Percentiles rank a stretch among this genome's conserved stretches.
phyloP scores from a whole-genome alignment of 2,888 invertebrate genomes.

The Harpalus rubripes region DNA sequence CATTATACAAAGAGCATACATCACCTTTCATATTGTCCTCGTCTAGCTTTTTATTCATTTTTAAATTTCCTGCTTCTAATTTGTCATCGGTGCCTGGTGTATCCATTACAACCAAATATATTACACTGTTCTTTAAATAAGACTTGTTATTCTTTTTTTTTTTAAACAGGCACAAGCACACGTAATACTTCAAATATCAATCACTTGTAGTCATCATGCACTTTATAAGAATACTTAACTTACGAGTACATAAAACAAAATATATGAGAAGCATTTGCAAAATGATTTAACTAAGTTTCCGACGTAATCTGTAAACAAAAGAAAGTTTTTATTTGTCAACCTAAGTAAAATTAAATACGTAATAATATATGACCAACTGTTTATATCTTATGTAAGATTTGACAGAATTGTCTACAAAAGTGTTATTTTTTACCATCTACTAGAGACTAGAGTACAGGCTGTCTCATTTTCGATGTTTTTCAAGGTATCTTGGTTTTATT shows the following conservation, averaged over 20 bases:
- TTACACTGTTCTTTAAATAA: background rate
- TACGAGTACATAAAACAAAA: no score
- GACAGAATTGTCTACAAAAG: no score
- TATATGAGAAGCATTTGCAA: no score
- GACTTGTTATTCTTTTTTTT: background rate
- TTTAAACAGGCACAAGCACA: background rate
- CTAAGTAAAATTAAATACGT: background rate
- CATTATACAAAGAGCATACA: constrained; percentile 38
- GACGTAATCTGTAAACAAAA: no score
- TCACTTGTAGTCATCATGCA: no score
- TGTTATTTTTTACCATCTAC: no score
- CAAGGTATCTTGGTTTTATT: no score
- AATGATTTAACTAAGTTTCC: no score
- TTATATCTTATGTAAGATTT: no score
- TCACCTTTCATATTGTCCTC: constrained; percentile 20
- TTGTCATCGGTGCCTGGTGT: constrained; percentile 39
- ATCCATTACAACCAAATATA: constrained; percentile 31
- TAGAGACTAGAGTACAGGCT: no score
- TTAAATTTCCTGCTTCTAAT: constrained; percentile 48
- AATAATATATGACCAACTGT: background rate
- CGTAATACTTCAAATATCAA: background rate
- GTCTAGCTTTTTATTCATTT: constrained; percentile 45
- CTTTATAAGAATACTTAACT: no score
- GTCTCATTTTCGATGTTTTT: no score
- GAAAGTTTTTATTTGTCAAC: background rate